Base-by-base conservation (phyloP, 2,888 invertebrate genomes). In the Stenchaetothrips biformis region DNA sequence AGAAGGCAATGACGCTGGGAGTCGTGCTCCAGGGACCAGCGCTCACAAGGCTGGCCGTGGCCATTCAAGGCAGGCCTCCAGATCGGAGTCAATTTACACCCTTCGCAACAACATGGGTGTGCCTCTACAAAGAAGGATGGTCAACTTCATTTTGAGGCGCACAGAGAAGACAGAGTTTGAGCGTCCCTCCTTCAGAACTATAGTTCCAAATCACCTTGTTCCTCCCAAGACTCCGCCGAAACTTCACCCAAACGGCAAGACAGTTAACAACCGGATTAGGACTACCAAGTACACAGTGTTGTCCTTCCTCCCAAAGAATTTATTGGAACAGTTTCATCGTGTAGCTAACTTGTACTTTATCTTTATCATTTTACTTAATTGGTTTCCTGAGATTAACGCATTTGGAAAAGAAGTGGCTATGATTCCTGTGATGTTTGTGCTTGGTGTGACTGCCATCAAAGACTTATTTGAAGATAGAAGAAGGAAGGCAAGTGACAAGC, bases 261-360 rank as follows among this genome's bases (percentile, higher is more conserved):
- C 93, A 86, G 91, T 94, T 84, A 91, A 93, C 86, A 97, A 97
- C 87, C 86, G 93, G 88, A 93, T 97, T 86, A 91, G 95, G 87
- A 97, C 97, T 87, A 97, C 97, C 80, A 98, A 98, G 88, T 99
- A 99, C 87, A 97, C 97, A 47, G 86, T 96, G 81, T 89, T 97
- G 83, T 97, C 96, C 84, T 99, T 99, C 88, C 88, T 99, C 86
- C 98, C 98, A 81, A 95, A 97, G 88, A 98, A 98, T 88, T 89
- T 99, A 82, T 91, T 98, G 87, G 98, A 98, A 89, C 98, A 99
- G 85, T 98, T 99, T 87, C 98, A 98, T 88, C 92, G 98, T 82
- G 95, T 97, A 86, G 98, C 98, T 83, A 99, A 99, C 90, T 90
- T 99, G 85, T 99, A 98, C 89, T 99, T 99, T 88, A 94, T 98